Evolutionary conservation across 2,888 invertebrate genomes (phyloP).

Genomic region (Phragmatobia fuliginosa): DNA sequence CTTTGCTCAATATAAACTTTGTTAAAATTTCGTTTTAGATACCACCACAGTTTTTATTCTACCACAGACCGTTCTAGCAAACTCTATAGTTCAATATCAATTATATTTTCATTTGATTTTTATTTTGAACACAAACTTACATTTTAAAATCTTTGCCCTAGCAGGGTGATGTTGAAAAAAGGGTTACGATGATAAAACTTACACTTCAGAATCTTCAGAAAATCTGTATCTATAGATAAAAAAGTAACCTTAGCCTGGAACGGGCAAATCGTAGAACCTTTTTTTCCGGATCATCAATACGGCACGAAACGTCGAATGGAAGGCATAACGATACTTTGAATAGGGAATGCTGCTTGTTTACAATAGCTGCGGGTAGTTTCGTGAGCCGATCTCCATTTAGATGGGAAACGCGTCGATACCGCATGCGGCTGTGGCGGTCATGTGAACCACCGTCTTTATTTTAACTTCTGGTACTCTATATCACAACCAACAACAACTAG

Average conservation of each 20-base stretch:
- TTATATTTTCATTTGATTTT: too few relatives aligned
- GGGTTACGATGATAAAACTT: conserved; percentile 42
- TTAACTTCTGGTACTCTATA: conserved; percentile 59
- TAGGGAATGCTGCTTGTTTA: conserved; percentile 82
- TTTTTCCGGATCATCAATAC: conserved; percentile 74
- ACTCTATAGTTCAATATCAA: too few relatives aligned
- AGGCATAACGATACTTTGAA: conserved; percentile 81
- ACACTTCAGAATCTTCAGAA: conserved; percentile 58
- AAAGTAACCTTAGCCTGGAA: conserved; percentile 60
- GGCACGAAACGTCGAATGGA: conserved; percentile 71
- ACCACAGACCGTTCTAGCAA: conserved; percentile 72
- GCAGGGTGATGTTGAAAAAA: neutral
- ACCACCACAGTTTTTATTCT: conserved; percentile 73
- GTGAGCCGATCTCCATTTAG: conserved; percentile 82
- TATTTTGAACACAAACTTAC: too few relatives aligned
- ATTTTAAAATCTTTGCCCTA: neutral
- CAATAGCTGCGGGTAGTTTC: conserved; percentile 83
- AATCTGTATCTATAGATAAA: conserved; percentile 67
- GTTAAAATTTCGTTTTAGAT: conserved; percentile 70
- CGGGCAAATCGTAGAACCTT: conserved; percentile 68
- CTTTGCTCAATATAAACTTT: conserved; percentile 60
- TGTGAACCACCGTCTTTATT: conserved; percentile 64
- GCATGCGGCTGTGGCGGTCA: conserved; percentile 71
- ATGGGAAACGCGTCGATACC: conserved; percentile 79
- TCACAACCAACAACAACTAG: conserved; percentile 42